Evolutionary conservation across 1,140 invertebrate species (phyloP), one percentile per base, ranked within the genome.

Genomic region (Rhizoglyphus robini): DNA sequence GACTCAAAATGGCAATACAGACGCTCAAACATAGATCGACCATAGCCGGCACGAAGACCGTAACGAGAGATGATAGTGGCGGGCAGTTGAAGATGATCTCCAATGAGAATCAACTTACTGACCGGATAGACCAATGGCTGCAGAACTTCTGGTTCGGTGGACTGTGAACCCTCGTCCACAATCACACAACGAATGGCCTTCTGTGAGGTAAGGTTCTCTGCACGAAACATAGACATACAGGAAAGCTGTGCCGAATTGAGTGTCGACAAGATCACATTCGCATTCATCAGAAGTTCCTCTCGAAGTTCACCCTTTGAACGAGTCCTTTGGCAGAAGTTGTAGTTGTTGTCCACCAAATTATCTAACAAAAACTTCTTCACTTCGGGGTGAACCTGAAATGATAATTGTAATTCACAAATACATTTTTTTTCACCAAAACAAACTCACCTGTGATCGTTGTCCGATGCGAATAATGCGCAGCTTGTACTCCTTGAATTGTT

Each of bases 141-240:
- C 30, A 94, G 74, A 18, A 84, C 84, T 70, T 89, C 87, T 0
- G 86, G 82, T 75, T 95, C 90, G 25, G 83, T 83, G 68, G 84
- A 85, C 70, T 94, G 89, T 0, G 88, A 87, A 18, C 91, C 90
- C 77, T 96, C 91, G 74, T 96, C 91, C 34, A 95, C 81, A 36
- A 96, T 89, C 71, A 90, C 93, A 51, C 86, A 80, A 54, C 86
- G 83, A 72, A 93, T 88, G 13, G 76, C 78, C 13, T 79, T 73
- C 30, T 60, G 1, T 32, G 58, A 38, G 2, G 1, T 2, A 61
- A 71, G 63, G 27, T 47, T 64, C 23, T 67, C 62, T 25, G 74
- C 34, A 4, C 58, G 58, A 27, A 60, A 60, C n/a, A 60, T 32
- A 3, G 1, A 2, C 29, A 60, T 29, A n/a, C 58, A 31, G 31